Base-by-base conservation (phyloP, 2,888 invertebrate genomes). In the Phymatocera aterrima region DNA sequence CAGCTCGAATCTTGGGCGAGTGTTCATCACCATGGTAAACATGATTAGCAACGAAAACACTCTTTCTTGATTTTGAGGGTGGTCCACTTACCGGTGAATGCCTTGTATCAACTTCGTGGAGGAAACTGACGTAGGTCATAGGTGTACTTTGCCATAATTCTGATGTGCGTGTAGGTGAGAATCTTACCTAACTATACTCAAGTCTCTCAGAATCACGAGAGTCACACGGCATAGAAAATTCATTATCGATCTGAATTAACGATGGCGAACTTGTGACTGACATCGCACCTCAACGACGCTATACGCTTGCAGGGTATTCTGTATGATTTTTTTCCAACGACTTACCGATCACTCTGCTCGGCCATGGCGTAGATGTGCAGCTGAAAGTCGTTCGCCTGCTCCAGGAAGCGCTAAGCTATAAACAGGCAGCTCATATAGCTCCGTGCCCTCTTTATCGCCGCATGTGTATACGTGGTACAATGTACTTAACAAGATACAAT, bases 391-490 rank as follows among this genome's bases (percentile, higher is more conserved):
- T 57, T 57, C 28, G 18, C 24, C 57, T 57, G 5, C 61, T 37
- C 37, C 24, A 37, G 18, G 61, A 64, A 61, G 12, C 61, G 18
- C 21, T 15, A 64, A n/a, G 37, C 18, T 18, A 64, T 64, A 34
- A 64, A 64, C 61, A 18, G 37, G 37, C 34, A 18, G 61, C 37
- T 64, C 34, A 37, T 21, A 37, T 64, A 64, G 61, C 34, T 37
- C 15, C 21, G 18, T 34, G 24, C 21, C 61, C 18, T 34, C 61
- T 37, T 64, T 37, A 64, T n/a, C 21, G 8, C 37, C 37, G 6
- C 4, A 48, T 15, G 18, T 37, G 18, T 64, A 64, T 37, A n/a
- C 10, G 37, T 37, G 15, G 34, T 34, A 37, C 37, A 57, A 24
- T 2, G 21, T 54, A 57, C 8, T 18, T 37, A 21, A 64, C 21